Evolutionary conservation across 2,888 invertebrate genomes (phyloP).

Genomic region (Venusia cambrica): DNA sequence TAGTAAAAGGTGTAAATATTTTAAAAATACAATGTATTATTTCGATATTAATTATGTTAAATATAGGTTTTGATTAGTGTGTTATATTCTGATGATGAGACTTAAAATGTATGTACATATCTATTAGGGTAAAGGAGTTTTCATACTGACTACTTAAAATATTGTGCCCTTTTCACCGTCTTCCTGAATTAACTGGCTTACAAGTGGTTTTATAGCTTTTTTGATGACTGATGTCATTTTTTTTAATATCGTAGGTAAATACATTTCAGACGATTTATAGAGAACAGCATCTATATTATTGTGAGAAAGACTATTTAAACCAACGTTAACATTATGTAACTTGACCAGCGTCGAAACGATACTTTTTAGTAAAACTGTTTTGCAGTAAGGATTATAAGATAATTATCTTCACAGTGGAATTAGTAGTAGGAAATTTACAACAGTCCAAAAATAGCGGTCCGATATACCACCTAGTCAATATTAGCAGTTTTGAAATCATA

Average conservation of each 20-base stretch:
- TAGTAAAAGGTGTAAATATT: constrained; percentile 76
- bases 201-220: no score
- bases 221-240: no score
- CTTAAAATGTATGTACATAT: constrained; percentile 78
- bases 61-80: constrained; percentile 71
- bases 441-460: constrained; percentile 36
- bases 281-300: no score
- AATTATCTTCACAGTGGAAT: no score
- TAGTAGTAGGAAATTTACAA: constrained; percentile 1
- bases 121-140: constrained; percentile 70
- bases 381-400: no score
- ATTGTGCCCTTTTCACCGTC: constrained; percentile 1
- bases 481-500: constrained; percentile 59
- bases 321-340: constrained; percentile 1
- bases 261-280: no score
- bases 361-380: constrained; percentile 13
- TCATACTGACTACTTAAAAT: constrained; percentile 33
- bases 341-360: no score
- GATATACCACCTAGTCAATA: constrained; percentile 72
- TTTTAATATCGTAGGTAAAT: no score
- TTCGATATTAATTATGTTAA: constrained; percentile 67
- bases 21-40: constrained; percentile 72
- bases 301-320: constrained; percentile 5
- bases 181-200: no score
- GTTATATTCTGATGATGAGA: constrained; percentile 70